Conservation (phyloP, 2,797 vertebrate species). For the Telmatherina bonti region DNA sequence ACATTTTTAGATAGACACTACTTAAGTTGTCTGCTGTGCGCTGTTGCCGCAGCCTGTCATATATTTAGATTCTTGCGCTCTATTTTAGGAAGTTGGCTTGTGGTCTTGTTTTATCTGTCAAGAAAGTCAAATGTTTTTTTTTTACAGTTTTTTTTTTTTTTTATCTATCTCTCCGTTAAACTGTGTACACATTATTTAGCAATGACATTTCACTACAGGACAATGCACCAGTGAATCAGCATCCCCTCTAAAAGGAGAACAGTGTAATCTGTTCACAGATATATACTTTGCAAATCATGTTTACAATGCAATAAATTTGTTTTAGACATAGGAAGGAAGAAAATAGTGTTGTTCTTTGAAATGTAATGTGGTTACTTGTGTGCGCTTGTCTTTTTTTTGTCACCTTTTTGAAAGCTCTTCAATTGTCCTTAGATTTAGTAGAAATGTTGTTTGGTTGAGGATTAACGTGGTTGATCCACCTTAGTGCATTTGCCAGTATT, state of each 20-base stretch:
- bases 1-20: slow-evolving; percentile 68
- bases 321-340: neutral
- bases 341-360: neutral
- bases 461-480: neutral
- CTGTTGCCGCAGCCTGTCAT: slow-evolving; percentile 48
- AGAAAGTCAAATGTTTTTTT: slow-evolving; percentile 42
- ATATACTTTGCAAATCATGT: slow-evolving; percentile 10
- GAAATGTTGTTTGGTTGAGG: neutral
- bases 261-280: neutral
- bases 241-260: slow-evolving; percentile 15
- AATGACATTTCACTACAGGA: neutral
- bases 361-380: neutral
- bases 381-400: slow-evolving; percentile 15
- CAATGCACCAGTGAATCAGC: neutral
- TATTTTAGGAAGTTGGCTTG: slow-evolving; percentile 64
- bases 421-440: neutral
- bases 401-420: too few relatives aligned
- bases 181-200: neutral
- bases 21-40: slow-evolving; percentile 46
- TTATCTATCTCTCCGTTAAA: slow-evolving; percentile 9
- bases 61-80: slow-evolving; percentile 61
- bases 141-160: slow-evolving; percentile 26
- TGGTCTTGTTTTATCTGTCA: slow-evolving; percentile 49
- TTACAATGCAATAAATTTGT: slow-evolving; percentile 9
- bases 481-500: too few relatives aligned